Conservation (phyloP, 2,113 vertebrate species). For the Poeciliopsis turrubarensis region DNA sequence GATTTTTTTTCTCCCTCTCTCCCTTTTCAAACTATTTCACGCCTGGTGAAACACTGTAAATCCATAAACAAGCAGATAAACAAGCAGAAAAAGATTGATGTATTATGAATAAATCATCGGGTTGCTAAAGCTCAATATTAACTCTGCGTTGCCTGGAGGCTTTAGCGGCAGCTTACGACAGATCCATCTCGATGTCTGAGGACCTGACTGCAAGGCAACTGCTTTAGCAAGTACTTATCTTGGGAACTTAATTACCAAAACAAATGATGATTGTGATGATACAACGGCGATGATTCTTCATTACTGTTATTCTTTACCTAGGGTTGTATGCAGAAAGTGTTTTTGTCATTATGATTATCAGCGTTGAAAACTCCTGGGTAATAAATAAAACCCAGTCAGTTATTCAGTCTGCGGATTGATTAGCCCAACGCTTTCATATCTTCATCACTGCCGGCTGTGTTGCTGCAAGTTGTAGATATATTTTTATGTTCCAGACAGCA, state of each 20-base stretch:
- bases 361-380: constrained; percentile 23
- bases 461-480: not conserved
- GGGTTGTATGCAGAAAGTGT: constrained; percentile 40
- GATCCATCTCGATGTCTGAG: constrained; percentile 69
- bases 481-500: not conserved
- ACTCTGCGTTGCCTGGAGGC: constrained; percentile 69
- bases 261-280: constrained; percentile 69
- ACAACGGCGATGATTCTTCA: constrained; percentile 60
- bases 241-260: constrained; percentile 73
- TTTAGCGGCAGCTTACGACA: constrained; percentile 49
- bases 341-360: constrained; percentile 28
- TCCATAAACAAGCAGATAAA: constrained; percentile 77
- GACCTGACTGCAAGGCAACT: constrained; percentile 56
- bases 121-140: constrained; percentile 65
- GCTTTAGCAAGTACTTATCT: constrained; percentile 63
- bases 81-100: constrained; percentile 70
- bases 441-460: not conserved
- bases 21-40: constrained; percentile 63
- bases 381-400: constrained; percentile 26
- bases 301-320: constrained; percentile 65
- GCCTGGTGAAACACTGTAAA: constrained; percentile 65
- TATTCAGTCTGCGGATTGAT: constrained; percentile 15
- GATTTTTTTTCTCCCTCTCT: constrained; percentile 7
- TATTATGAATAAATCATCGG: constrained; percentile 76
- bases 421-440: constrained; percentile 3